Base-by-base conservation (phyloP, 2,113 vertebrate species). In the Oenanthe oenanthe region DNA sequence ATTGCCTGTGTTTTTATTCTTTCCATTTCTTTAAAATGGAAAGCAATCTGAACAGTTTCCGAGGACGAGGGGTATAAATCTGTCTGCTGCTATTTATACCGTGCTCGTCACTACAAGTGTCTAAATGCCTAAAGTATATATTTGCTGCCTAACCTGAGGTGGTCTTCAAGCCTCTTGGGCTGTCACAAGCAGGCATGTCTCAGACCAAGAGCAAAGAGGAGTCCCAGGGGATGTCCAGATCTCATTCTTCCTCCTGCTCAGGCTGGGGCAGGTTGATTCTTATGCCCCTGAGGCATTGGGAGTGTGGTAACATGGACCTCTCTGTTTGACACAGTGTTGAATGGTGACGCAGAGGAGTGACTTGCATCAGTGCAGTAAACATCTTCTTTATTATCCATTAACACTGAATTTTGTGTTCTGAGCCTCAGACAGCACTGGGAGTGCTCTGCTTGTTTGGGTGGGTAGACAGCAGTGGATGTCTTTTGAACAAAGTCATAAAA, bases 21-120 rank as follows among this genome's bases (percentile, higher is more conserved):
- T 94, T 81, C 82, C 61, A 70, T 92, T 89, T 89, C 85, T 86
- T 91, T 62, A 89, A 57, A 95, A 88, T 26, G 66, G 26, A 68
- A 95, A 94, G 74, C 83, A 91, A 48, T 61, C 83, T 25, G 79
- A 89, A 75, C 89, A 17, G 48, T 82, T 91, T 92, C 76, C 34
- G 87, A 82, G 80, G 71, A 93, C 66, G 60, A 91, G 31, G 54
- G 51, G 15, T 90, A 61, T 89, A 93, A 94, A 95, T 95, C 93
- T 94, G 60, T 85, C 89, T 82, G 82, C 84, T 90, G 67, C 93
- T 93, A 84, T 96, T 96, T 97, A 86, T 95, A 91, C 28, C 0
- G 0, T 10, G 21, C 58, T 93, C 4, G 0, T 89, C 87, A 42
- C 62, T 80, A 22, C 57, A 21, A 32, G 73, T 16, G 38, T 86